Evolutionary conservation across 2,797 vertebrate species (phyloP), one percentile per base, ranked within the genome.

Genomic region (Chromis chromis): DNA sequence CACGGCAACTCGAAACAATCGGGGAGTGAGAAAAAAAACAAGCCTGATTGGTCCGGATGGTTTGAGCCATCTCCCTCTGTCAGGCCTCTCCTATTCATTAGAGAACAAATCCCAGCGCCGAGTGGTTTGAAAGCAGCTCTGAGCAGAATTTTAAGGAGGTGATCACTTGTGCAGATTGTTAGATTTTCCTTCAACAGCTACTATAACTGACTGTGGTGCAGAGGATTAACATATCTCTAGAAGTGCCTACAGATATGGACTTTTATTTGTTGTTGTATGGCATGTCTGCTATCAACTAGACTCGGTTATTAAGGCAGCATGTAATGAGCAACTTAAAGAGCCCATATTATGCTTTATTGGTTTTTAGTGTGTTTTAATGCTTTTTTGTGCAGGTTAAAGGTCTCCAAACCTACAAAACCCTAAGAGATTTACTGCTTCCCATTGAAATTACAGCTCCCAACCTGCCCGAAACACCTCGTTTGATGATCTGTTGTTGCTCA

Each of bases 71-170:
- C 50, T 67, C 76, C 73, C 81, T 78, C 75, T 78, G 40, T 49
- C 67, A 40, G 86, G 82, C 89, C 88, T 67, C 86, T 66, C 78
- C 78, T 79, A 78, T 82, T 92, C 87, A 88, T 79, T 61, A 77
- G 60, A 56, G 58, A 59, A 40, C 72, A 76, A 12, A 74, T 72
- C 53, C 24, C 28, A 5, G 2, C 36, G 10, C 68, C 40, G 52
- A 79, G 78, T 12, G 70, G 17, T 75, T 68, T 58, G 52, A 74
- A 79, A 69, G 65, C 70, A 33, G 73, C 57, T 81, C 79, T 78
- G 77, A 82, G 66, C 63, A 61, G 87, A 91, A 82, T 89, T 75
- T 82, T 82, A 89, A 89, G 66, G 62, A 87, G 76, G 59, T 13
- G 22, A 24, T 59, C 46, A 22, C 65, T 55, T 52, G 22, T 12